Base-by-base conservation (phyloP, 2,888 invertebrate species). In the Plusia festucae region DNA sequence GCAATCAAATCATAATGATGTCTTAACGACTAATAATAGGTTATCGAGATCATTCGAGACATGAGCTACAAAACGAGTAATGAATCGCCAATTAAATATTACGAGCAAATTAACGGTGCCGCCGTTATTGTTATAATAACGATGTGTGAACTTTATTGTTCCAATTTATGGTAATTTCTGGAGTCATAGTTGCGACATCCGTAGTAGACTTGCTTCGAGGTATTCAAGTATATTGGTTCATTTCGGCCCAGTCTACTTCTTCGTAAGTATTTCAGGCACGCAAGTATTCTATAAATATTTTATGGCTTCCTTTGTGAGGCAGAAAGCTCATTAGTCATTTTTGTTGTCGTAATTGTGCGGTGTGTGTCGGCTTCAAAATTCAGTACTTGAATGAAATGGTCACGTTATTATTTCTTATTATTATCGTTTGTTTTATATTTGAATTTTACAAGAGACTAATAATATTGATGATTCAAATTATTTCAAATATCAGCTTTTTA, bases 211-310 rank as follows among this genome's bases (percentile, higher is more conserved):
- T 60, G 34, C 24, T 27, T 44, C 24, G 16, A 32, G 55, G 56
- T 60, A 69, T 63, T 57, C 56, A 51, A 53, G 54, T 70, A 65
- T 77, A 69, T 66, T 68, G 55, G 71, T 67, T 52, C 70, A 70
- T 72, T 69, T 65, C 40, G 64, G 67, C 56, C 54, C 66, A 44
- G 49, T 27, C 51, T 60, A 65, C 68, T 70, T 70, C 65, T 56
- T 52, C 53, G 46, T 68, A 68, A 72, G 65, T 70, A 73, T 70
- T 68, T 70, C 61, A 66, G 60, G 71, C 80, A 82, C 81, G 81
- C 80, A 65, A 83, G 71, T 70, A 72, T 81, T 75, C 78, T 77
- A 83, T 84, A 83, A 84, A 84, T 84, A 83, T 83, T 83, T 82
- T 74, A 84, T 79, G 53, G 71, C 73, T 83, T 83, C 81, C 80